Evolutionary conservation across 2,113 vertebrate species (phyloP).

Genomic region (Quiscalus mexicanus): DNA sequence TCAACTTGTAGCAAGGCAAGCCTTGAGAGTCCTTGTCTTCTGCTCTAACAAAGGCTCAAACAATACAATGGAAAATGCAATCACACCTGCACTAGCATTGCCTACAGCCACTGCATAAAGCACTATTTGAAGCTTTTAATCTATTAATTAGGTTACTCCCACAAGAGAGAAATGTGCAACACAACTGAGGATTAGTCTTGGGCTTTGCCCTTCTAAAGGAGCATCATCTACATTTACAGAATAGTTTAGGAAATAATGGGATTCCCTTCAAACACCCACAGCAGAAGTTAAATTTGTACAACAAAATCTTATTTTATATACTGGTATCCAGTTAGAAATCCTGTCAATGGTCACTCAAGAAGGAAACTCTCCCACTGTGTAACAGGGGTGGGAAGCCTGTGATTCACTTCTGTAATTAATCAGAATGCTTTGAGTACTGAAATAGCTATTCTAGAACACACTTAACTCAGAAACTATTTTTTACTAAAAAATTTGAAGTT

Average conservation of each 20-base stretch:
- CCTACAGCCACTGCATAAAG: not conserved
- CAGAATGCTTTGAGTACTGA: not conserved
- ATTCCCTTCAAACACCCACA: not conserved
- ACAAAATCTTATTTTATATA: not conserved
- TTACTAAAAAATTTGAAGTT: not conserved
- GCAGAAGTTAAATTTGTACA: not conserved
- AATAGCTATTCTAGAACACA: not conserved
- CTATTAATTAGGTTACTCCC: not conserved
- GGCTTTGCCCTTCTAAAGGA: not conserved
- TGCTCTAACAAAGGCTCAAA: not conserved
- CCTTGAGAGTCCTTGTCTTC: not conserved
- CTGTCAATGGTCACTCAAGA: not conserved
- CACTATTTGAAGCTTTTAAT: not conserved
- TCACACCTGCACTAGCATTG: not conserved
- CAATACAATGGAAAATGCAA: not conserved
- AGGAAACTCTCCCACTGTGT: rapidly evolving
- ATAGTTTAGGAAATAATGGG: not conserved
- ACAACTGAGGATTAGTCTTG: not conserved
- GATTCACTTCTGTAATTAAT: not conserved
- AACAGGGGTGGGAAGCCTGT: not conserved
- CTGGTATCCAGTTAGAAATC: not conserved
- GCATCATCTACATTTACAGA: rapidly evolving
- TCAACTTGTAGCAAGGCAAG: not conserved
- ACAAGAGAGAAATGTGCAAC: not conserved
- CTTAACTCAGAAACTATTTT: not conserved